Evolutionary conservation across 2,888 invertebrate species (phyloP).

Genomic region (Stratiomys singularior): DNA sequence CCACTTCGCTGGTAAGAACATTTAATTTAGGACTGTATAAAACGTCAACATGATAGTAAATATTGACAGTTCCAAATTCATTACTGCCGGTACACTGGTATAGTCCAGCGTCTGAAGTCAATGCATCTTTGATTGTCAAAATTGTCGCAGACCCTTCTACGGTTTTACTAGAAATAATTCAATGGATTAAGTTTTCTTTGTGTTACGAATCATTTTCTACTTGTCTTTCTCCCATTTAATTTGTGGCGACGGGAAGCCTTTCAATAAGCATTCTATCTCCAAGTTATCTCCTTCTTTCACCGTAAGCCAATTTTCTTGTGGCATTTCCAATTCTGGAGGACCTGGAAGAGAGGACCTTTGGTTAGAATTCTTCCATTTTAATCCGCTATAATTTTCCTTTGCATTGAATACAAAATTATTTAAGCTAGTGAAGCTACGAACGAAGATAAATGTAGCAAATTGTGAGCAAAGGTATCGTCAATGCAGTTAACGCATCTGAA

Average conservation of each 20-base stretch:
- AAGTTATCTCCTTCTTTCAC: conserved; percentile 49
- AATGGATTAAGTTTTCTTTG: background rate
- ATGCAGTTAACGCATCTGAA: too few species aligned
- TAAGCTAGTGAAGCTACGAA: too few species aligned
- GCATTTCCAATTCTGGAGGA: conserved; percentile 45
- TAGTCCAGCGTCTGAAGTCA: conserved; percentile 60
- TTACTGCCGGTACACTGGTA: conserved; percentile 70
- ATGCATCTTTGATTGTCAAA: background rate
- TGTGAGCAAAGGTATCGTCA: too few species aligned
- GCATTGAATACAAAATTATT: too few species aligned
- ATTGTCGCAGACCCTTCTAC: background rate
- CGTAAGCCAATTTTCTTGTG: conserved; percentile 49
- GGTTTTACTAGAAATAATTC: background rate
- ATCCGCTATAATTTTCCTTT: too few species aligned
- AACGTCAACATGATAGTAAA: conserved; percentile 69
- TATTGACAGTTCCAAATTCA: conserved; percentile 67
- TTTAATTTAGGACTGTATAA: conserved; percentile 66
- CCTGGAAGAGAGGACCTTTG: conserved; percentile 43
- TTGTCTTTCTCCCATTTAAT: conserved; percentile 53
- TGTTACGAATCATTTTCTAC: conserved; percentile 37
- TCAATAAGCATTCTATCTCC: conserved; percentile 51
- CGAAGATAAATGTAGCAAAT: too few species aligned
- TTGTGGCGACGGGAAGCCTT: conserved; percentile 51
- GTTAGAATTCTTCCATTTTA: too few species aligned
- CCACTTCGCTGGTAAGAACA: conserved; percentile 14